Conservation (phyloP, 2,888 invertebrate genomes). For the Endotricha flammealis region DNA sequence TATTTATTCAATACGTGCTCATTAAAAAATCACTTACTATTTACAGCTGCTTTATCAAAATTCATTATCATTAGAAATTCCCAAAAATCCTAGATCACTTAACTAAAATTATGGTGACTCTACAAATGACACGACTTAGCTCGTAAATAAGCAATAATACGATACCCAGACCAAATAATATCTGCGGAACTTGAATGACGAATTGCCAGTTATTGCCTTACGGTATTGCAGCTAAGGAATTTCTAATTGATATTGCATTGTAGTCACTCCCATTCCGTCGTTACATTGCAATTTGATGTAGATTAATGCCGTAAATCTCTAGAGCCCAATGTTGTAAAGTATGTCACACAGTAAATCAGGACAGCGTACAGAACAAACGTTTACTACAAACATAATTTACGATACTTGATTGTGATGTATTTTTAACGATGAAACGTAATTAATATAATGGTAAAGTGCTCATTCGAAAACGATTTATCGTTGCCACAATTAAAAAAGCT, state of each 20-base stretch:
- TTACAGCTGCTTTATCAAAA: no score
- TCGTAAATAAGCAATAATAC: conserved; percentile 47
- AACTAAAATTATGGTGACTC: conserved; percentile 5
- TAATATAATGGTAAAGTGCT: conserved; percentile 35
- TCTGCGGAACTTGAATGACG: conserved; percentile 41
- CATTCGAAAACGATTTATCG: conserved; percentile 9
- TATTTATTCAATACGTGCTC: not conserved
- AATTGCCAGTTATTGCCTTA: conserved; percentile 31
- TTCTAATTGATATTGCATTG: conserved; percentile 52
- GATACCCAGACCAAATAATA: conserved; percentile 47
- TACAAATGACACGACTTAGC: conserved; percentile 44
- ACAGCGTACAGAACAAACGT: conserved; percentile 29
- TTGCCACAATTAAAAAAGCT: conserved; percentile 13
- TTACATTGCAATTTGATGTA: conserved; percentile 37
- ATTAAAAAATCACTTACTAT: no score
- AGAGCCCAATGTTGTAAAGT: conserved; percentile 21
- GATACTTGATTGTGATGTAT: conserved; percentile 29
- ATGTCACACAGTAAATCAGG: conserved; percentile 36
- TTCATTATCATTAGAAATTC: no score
- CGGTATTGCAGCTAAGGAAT: conserved; percentile 38
- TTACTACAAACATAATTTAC: conserved; percentile 34
- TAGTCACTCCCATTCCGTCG: conserved; percentile 43
- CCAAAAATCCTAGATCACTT: no score
- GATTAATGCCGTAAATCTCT: conserved; percentile 36
- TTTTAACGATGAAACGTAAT: conserved; percentile 33